Evolutionary conservation across 2,888 invertebrate species (phyloP).

Genomic region (Sinodicranocentrus sp.): DNA sequence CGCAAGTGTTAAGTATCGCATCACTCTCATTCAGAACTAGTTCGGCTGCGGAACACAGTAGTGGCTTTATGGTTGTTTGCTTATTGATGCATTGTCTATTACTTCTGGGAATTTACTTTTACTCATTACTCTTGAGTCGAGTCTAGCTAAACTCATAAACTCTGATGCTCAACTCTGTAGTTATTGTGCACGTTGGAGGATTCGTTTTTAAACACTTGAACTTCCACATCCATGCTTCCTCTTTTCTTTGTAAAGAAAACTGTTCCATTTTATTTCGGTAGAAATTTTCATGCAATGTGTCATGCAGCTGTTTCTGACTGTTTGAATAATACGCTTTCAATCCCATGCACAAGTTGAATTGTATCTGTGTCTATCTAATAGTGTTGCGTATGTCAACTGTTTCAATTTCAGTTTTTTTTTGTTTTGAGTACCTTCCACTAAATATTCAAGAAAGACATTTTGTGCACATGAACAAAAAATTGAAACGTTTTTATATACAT

Average conservation of each 20-base stretch:
- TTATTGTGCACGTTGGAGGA: no score
- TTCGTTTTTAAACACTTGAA: slow-evolving; percentile 25
- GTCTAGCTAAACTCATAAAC: background rate
- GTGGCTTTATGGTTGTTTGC: background rate
- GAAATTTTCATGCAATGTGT: slow-evolving; percentile 55
- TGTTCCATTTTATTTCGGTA: slow-evolving; percentile 30
- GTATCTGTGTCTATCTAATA: background rate
- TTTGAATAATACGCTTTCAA: slow-evolving; percentile 12
- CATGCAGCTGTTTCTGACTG: slow-evolving; percentile 58
- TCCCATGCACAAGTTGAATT: background rate
- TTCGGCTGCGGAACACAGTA: background rate
- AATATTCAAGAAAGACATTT: slow-evolving; percentile 23
- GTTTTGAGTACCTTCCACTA: slow-evolving; percentile 42
- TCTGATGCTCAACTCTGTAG: no score
- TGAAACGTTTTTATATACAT: background rate
- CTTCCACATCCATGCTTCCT: slow-evolving; percentile 8
- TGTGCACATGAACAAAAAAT: slow-evolving; percentile 20
- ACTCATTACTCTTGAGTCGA: background rate
- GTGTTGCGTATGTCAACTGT: slow-evolving; percentile 55
- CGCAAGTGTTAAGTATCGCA: no score
- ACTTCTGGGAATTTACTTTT: background rate
- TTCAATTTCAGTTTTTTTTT: slow-evolving; percentile 47
- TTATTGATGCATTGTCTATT: background rate
- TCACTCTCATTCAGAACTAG: background rate
- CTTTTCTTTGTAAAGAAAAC: slow-evolving; percentile 6